Conservation (phyloP, 1,140 invertebrate genomes). For the Atta texana region DNA sequence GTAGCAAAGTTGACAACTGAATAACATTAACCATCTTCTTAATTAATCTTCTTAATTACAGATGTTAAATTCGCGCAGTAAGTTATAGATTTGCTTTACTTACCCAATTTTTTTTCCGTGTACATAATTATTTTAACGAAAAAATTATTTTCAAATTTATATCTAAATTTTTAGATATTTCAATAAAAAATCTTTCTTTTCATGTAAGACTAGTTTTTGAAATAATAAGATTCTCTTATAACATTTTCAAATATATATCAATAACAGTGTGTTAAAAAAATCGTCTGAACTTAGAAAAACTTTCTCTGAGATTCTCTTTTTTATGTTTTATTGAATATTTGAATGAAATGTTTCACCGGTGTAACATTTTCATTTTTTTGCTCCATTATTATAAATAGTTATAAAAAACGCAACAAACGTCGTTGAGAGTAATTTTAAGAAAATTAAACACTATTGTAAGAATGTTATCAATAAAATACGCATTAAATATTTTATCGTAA, state of each 20-base stretch:
- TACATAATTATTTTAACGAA: too few relatives aligned
- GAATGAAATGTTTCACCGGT: too few relatives aligned
- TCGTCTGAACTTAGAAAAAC: background rate
- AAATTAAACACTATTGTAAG: background rate
- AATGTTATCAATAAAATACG: background rate
- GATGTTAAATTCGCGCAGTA: too few relatives aligned
- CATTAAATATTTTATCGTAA: constrained; percentile 1
- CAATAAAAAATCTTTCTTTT: too few relatives aligned
- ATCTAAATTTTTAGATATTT: too few relatives aligned
- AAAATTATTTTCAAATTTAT: too few relatives aligned
- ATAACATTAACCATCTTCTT: too few relatives aligned
- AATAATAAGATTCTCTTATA: background rate
- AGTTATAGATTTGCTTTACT: too few relatives aligned
- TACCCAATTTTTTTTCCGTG: too few relatives aligned
- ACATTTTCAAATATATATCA: background rate
- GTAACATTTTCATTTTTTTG: background rate
- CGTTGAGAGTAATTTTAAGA: background rate
- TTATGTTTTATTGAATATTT: background rate
- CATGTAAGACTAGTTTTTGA: background rate
- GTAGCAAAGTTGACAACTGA: too few relatives aligned
- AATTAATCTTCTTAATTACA: too few relatives aligned
- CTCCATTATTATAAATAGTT: background rate
- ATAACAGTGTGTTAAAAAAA: background rate
- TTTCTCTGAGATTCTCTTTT: background rate
- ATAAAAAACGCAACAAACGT: background rate